phyloP scores from a whole-genome alignment of 2,113 vertebrate genomes.

The Ceyx cyanopectus region DNA sequence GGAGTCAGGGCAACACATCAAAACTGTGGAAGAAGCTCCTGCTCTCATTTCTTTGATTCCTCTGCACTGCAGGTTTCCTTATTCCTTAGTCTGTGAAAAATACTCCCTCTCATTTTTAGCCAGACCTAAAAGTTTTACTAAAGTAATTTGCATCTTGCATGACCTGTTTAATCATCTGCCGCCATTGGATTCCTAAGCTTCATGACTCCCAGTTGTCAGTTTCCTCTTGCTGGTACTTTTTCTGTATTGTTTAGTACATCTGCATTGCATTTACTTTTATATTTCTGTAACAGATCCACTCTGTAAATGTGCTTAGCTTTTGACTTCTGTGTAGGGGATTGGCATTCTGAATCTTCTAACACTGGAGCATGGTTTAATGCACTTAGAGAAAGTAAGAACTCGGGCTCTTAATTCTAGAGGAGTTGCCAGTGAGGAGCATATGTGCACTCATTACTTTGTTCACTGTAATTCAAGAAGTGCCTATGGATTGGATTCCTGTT shows the following conservation, averaged over 20 bases:
- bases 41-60: background rate
- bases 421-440: background rate
- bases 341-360: background rate
- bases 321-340: background rate
- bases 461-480: background rate
- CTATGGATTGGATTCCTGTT: background rate
- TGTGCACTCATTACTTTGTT: background rate
- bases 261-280: background rate
- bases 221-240: background rate
- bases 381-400: background rate
- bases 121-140: background rate
- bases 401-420: background rate
- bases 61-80: background rate
- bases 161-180: background rate
- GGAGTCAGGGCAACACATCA: background rate
- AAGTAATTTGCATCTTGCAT: background rate
- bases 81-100: background rate
- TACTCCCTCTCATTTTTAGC: background rate
- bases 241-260: background rate
- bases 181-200: background rate
- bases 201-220: background rate
- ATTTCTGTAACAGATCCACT: background rate
- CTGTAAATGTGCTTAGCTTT: background rate
- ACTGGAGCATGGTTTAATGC: background rate
- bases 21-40: background rate